Evolutionary conservation across 2,888 invertebrate genomes (phyloP).

Genomic region (Drosophila lutescens): DNA sequence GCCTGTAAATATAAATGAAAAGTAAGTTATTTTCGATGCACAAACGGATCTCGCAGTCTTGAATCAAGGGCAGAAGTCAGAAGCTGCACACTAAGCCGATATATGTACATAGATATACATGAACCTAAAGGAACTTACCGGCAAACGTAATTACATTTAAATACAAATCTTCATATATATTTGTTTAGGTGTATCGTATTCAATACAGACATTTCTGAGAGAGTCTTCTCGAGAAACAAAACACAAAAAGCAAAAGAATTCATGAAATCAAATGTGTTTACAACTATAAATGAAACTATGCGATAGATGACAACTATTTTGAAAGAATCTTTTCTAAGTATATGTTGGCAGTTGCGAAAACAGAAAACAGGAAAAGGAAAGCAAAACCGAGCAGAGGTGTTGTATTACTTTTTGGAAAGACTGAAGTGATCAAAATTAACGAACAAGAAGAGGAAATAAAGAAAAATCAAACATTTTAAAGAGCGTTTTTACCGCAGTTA

Average conservation of each 20-base stretch:
- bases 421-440: slow-evolving; percentile 74
- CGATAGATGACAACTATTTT: slow-evolving; percentile 55
- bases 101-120: slow-evolving; percentile 45
- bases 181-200: slow-evolving; percentile 54
- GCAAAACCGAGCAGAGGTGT: slow-evolving; percentile 26
- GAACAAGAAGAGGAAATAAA: slow-evolving; percentile 28
- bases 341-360: slow-evolving; percentile 18
- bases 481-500: slow-evolving; percentile 47
- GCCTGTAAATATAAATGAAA: slow-evolving; percentile 58
- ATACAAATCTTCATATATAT: slow-evolving; percentile 32
- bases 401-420: slow-evolving; percentile 71
- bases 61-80: slow-evolving; percentile 49
- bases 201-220: slow-evolving; percentile 55
- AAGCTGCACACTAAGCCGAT: slow-evolving; percentile 39
- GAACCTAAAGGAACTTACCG: slow-evolving; percentile 31
- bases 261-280: slow-evolving; percentile 29
- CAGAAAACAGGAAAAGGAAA: slow-evolving; percentile 12
- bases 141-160: slow-evolving; percentile 46
- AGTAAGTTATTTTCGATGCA: slow-evolving; percentile 49
- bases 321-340: slow-evolving; percentile 34
- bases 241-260: slow-evolving; percentile 6
- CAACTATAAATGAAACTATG: slow-evolving; percentile 53
- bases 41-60: slow-evolving; percentile 70
- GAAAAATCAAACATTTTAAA: slow-evolving; percentile 39
- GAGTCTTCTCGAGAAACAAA: slow-evolving; percentile 44